Percentiles rank a stretch among this genome's conserved stretches.
Conservation (phyloP, 2,797 vertebrate species). For the Enteromius trimaculatus region DNA sequence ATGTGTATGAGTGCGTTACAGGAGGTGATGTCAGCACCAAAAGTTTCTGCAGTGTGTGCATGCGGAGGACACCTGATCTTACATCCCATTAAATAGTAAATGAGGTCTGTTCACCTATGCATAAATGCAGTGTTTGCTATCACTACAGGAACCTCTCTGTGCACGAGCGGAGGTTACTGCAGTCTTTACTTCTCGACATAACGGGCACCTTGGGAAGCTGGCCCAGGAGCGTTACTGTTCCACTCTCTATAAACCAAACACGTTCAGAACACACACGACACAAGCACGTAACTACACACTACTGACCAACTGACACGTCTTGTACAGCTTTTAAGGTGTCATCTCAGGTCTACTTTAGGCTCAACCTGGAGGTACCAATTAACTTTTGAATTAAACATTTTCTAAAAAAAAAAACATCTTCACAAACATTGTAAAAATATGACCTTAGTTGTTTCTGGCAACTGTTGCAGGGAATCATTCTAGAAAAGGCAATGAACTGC, state of each 20-base stretch:
- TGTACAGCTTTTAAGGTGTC: not conserved
- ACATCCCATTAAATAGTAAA: conserved; percentile 48
- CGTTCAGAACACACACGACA: not conserved
- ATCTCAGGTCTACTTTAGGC: not conserved
- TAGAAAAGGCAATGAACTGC: not conserved
- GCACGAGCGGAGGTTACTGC: conserved; percentile 74
- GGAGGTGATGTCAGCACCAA: conserved; percentile 51
- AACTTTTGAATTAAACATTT: not conserved
- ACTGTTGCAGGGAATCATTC: not conserved
- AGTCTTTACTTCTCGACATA: conserved; percentile 72
- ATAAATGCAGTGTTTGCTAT: conserved; percentile 55
- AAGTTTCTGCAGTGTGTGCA: conserved; percentile 40
- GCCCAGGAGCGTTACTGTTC: conserved; percentile 59
- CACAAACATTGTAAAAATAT: not conserved
- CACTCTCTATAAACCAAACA: conserved; percentile 27
- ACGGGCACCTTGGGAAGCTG: conserved; percentile 77
- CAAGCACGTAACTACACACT: not conserved
- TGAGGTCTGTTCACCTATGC: conserved; percentile 51
- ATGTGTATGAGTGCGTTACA: conserved; percentile 33
- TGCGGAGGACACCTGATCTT: conserved; percentile 25
- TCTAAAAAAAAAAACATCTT: not conserved
- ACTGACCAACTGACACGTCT: not conserved
- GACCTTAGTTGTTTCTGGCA: not conserved
- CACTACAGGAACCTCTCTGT: conserved; percentile 65
- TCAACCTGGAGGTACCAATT: not conserved